Evolutionary conservation across 2,113 vertebrate species (phyloP).

Genomic region (Platysteira castanea): DNA sequence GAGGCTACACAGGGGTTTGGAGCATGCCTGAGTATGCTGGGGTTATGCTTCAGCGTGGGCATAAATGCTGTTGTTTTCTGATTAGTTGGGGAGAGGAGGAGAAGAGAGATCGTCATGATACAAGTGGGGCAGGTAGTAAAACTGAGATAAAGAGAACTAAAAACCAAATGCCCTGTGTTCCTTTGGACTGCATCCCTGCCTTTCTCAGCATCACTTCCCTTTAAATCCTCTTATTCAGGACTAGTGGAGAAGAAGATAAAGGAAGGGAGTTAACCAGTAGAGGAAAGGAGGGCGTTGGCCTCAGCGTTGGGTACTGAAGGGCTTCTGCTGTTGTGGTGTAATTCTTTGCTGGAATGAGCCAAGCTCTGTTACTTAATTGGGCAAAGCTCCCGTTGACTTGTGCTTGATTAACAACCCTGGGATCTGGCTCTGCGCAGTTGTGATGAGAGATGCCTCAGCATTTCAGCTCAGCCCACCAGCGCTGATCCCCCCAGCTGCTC

Average conservation of each 20-base stretch:
- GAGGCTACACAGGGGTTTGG: background rate
- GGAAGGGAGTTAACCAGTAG: background rate
- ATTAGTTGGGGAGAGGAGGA: background rate
- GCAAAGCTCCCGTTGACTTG: background rate
- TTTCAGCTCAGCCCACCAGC: background rate
- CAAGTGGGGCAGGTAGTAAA: background rate
- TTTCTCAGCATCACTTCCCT: background rate
- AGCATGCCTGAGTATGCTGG: background rate
- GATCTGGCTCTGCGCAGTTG: background rate
- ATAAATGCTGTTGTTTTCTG: background rate
- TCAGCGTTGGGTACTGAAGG: background rate
- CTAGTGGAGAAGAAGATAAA: background rate
- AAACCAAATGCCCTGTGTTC: background rate
- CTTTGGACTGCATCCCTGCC: background rate
- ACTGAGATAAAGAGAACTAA: background rate
- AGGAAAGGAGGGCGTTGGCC: background rate
- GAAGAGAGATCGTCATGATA: background rate
- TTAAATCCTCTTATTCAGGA: background rate
- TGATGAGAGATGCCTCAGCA: constrained; percentile 5
- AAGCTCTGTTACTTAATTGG: background rate
- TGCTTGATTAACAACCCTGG: background rate
- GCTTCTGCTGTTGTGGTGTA: background rate
- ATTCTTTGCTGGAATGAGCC: background rate
- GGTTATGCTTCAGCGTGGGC: background rate
- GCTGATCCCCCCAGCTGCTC: background rate